Base-by-base conservation (phyloP, 92 coral and sea anemone species). In the Desmophyllum pertusum region DNA sequence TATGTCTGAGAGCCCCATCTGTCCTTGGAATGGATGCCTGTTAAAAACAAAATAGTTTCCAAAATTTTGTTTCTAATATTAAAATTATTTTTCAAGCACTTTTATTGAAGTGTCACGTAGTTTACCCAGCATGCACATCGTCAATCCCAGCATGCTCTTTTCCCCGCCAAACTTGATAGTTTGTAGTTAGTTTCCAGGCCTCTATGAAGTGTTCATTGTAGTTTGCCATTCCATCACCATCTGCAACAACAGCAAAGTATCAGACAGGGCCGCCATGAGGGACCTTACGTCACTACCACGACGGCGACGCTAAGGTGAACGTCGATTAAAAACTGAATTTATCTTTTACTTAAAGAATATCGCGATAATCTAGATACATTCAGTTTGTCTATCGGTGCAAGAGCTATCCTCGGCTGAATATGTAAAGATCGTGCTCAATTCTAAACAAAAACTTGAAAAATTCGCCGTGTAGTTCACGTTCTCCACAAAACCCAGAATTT, bases 21-120 rank as follows among this genome's bases (percentile, higher is more conserved):
- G 98, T 19, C 98, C 98, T 85, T 94, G 98, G 75, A 94, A 94
- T 40, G 98, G 98, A 78, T 94, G 98, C 73, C 98, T 94, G 81
- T 23, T 51, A 63, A 74, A 6, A 19, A 50, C 13, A 14, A 57
- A 50, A 17, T n/a, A 6, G 37, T 80, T 35, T 73, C 46, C 42
- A 48, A 25, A 51, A 10, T 35, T 40, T 57, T 10, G 1, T 31
- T 50, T 46, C 3, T 18, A n/a, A n/a, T n/a, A n/a, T n/a, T n/a
- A n/a, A n/a, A n/a, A 2, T 11, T 7, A 10, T 71, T 6, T 3
- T 7, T 48, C 15, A 50, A 0, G 8, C 17, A 39, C 36, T 38
- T 70, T 48, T 1, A 9, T 25, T 69, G 41, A 71, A 40, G 36
- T 14, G 40, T 30, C 76, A 41, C 72, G 64, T 72, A 52, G 52